Percentiles rank a stretch among this genome's conserved stretches.
Conservation (phyloP, 2,113 vertebrate species). For the Xyrauchen texanus region DNA sequence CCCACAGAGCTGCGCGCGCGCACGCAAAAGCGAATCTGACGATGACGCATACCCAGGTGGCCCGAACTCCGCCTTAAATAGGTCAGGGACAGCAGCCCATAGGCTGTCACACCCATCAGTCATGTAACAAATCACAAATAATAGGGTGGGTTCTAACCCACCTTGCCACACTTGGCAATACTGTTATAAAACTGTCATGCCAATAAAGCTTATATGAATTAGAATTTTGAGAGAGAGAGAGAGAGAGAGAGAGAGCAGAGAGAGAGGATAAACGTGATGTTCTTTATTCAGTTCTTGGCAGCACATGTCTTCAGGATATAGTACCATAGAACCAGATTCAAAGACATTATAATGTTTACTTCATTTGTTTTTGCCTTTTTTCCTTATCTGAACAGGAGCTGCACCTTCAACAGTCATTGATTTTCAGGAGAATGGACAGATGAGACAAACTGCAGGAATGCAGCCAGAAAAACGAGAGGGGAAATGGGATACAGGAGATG, state of each 20-base stretch:
- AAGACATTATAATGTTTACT: background rate
- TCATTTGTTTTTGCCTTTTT: background rate
- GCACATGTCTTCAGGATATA: slow-evolving; percentile 14
- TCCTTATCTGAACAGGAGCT: background rate
- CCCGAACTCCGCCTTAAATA: too few relatives aligned
- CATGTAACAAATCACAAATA: too few relatives aligned
- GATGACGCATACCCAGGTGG: too few relatives aligned
- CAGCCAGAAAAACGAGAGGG: background rate
- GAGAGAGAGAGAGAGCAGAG: background rate
- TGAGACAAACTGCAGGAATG: background rate
- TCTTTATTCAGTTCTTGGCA: slow-evolving; percentile 18
- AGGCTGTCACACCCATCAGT: too few relatives aligned
- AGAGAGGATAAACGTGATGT: slow-evolving; percentile 3
- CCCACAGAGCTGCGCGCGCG: too few relatives aligned
- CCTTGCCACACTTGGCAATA: too few relatives aligned
- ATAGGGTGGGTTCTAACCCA: too few relatives aligned
- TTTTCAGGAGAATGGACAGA: slow-evolving; percentile 23
- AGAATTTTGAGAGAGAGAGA: background rate
- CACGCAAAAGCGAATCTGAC: too few relatives aligned
- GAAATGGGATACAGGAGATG: slow-evolving; percentile 25
- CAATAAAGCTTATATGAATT: too few relatives aligned
- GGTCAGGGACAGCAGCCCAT: too few relatives aligned
- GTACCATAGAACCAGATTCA: background rate
- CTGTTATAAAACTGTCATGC: too few relatives aligned
- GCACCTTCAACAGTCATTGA: slow-evolving; percentile 41